phyloP scores from a whole-genome alignment of 2,113 vertebrate genomes.

The Elgaria multicarinata region DNA sequence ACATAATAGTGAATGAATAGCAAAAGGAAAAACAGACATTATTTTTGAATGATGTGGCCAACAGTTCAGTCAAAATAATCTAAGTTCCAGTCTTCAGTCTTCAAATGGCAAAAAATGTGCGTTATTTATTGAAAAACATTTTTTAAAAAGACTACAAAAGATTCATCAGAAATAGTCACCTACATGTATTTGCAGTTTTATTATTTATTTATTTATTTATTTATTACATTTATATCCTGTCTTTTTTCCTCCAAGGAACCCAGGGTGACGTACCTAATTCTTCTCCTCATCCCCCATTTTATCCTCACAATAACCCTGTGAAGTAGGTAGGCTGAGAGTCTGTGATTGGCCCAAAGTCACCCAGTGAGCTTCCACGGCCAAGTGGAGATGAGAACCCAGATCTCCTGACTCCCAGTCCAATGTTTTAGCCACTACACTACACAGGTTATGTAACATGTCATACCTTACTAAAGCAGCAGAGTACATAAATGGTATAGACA shows the following conservation, averaged over 20 bases:
- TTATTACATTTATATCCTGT: too few relatives aligned
- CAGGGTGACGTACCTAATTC: too few relatives aligned
- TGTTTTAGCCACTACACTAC: too few relatives aligned
- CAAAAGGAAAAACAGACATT: background rate
- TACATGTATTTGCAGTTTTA: background rate
- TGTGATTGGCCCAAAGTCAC: too few relatives aligned
- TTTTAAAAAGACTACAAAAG: background rate
- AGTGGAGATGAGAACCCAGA: too few relatives aligned
- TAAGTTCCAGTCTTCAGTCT: background rate
- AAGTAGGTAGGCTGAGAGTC: too few relatives aligned
- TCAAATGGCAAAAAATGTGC: background rate
- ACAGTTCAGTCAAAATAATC: background rate
- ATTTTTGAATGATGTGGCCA: background rate
- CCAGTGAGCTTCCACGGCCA: too few relatives aligned
- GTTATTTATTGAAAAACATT: background rate
- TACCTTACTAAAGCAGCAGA: background rate
- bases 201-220: too few relatives aligned
- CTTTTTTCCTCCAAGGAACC: too few relatives aligned
- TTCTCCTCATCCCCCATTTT: too few relatives aligned
- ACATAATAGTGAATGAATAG: background rate
- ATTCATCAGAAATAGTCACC: background rate
- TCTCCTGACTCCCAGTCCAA: too few relatives aligned
- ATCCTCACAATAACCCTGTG: too few relatives aligned
- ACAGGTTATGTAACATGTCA: background rate
- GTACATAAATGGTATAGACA: background rate